Percentiles rank a stretch among this genome's conserved stretches.
Conservation (phyloP, 2,113 vertebrate genomes). For the Donacobius atricapilla region DNA sequence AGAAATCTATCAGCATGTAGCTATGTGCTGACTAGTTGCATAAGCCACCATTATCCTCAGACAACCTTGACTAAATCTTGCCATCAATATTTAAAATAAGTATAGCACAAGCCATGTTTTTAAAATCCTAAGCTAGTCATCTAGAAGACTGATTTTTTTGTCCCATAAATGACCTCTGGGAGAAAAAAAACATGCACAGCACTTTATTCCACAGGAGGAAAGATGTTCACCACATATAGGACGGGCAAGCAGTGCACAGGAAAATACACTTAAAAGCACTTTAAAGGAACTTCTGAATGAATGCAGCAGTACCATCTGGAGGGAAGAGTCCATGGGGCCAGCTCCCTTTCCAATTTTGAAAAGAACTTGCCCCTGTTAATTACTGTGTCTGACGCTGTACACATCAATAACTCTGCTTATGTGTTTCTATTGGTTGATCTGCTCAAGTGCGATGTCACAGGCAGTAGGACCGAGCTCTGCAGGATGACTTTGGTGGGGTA, state of each 20-base stretch:
- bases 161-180: conserved; percentile 24
- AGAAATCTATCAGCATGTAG: background rate
- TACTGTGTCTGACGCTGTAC: background rate
- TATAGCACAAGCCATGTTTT: background rate
- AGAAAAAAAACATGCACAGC: background rate
- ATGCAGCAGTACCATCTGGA: background rate
- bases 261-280: background rate
- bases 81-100: conserved; percentile 56
- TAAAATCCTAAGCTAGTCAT: background rate
- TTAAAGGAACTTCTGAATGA: background rate
- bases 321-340: background rate
- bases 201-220: background rate
- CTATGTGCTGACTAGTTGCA: background rate
- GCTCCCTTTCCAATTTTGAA: background rate
- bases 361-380: background rate
- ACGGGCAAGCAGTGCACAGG: background rate
- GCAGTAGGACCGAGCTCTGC: background rate
- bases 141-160: conserved; percentile 19
- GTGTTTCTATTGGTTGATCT: background rate
- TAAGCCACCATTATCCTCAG: conserved; percentile 35
- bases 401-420: background rate
- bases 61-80: conserved; percentile 44
- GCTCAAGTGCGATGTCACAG: background rate
- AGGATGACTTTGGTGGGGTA: background rate
- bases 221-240: background rate